Evolutionary conservation across 1,140 invertebrate species (phyloP).

Genomic region (Drosophila cardini): DNA sequence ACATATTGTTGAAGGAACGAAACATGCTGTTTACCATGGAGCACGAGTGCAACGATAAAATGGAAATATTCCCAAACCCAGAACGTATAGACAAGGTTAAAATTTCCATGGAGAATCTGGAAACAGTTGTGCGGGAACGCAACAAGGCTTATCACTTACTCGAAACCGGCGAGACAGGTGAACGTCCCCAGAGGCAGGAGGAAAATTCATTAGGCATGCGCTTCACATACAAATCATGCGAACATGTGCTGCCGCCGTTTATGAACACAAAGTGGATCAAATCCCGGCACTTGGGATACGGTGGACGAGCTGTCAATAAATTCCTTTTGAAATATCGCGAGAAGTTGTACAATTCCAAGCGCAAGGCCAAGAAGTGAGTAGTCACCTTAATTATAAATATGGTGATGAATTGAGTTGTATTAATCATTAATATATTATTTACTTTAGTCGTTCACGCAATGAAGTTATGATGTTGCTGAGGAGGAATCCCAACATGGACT

Average conservation of each 20-base stretch:
- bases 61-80: slow-evolving; percentile 94
- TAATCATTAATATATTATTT: slow-evolving; percentile 23
- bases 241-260: slow-evolving; percentile 87
- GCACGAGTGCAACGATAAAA: slow-evolving; percentile 89
- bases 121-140: slow-evolving; percentile 95
- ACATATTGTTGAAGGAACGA: slow-evolving; percentile 96
- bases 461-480: slow-evolving; percentile 89
- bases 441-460: slow-evolving; percentile 87
- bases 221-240: slow-evolving; percentile 85
- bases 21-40: slow-evolving; percentile 99
- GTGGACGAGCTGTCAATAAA: slow-evolving; percentile 86
- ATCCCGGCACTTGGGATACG: slow-evolving; percentile 84
- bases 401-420: slow-evolving; percentile 18
- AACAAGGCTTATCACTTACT: slow-evolving; percentile 95
- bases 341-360: slow-evolving; percentile 87
- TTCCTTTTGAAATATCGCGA: slow-evolving; percentile 89
- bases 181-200: slow-evolving; percentile 87
- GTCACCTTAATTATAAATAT: no score
- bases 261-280: slow-evolving; percentile 87
- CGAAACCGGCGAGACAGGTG: slow-evolving; percentile 95
- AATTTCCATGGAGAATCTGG: slow-evolving; percentile 98
- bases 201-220: slow-evolving; percentile 87
- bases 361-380: slow-evolving; percentile 86
- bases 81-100: slow-evolving; percentile 97
- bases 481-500: slow-evolving; percentile 91